Evolutionary conservation across 23 tunicate species (phyloP).

Genomic region (Styela plicata): DNA sequence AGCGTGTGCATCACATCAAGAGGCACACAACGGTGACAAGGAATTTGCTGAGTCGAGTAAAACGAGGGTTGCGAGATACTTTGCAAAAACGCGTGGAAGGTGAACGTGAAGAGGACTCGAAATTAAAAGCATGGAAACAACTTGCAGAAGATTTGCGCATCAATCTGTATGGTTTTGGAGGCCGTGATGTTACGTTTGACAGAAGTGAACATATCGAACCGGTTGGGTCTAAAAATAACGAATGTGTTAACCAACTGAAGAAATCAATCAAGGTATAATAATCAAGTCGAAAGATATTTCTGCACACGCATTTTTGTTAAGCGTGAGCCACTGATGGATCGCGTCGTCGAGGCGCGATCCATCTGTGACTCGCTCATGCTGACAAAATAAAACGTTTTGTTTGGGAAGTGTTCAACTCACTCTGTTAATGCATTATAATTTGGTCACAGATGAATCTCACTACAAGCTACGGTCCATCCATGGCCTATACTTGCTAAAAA

Average conservation of each 20-base stretch:
- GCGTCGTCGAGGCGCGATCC: too few relatives aligned
- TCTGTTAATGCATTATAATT: too few relatives aligned
- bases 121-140: slow-evolving; percentile 15
- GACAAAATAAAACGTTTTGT: too few relatives aligned
- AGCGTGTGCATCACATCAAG: neutral
- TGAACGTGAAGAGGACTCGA: neutral
- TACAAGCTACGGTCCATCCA: too few relatives aligned
- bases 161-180: slow-evolving; percentile 37
- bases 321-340: too few relatives aligned
- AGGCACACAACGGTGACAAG: neutral
- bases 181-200: slow-evolving; percentile 32
- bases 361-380: too few relatives aligned
- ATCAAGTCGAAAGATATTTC: too few relatives aligned
- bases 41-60: neutral
- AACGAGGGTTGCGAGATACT: neutral
- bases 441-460: too few relatives aligned
- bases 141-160: slow-evolving; percentile 13
- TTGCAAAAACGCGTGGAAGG: neutral
- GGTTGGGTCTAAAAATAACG: slow-evolving; percentile 8
- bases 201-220: neutral
- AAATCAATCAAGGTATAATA: slow-evolving; percentile 1
- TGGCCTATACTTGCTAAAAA: too few relatives aligned
- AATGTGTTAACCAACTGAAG: neutral
- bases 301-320: too few relatives aligned
- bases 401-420: too few relatives aligned